Conservation (phyloP, 2,888 invertebrate genomes). For the Nasonia oneida region DNA sequence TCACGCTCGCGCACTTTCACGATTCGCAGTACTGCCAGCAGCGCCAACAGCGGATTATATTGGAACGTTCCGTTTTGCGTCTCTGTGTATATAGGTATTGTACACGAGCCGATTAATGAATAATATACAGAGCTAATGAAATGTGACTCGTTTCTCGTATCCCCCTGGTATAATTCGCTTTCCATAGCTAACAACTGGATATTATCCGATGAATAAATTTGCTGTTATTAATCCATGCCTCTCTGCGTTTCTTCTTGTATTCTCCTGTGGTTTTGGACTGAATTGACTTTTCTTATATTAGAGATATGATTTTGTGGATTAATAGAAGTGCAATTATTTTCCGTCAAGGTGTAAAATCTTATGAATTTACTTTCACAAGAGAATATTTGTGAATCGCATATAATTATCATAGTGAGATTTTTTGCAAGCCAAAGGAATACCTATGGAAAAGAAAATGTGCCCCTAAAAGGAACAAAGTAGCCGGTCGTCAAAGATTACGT, state of each 20-base stretch:
- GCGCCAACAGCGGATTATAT: too few species aligned
- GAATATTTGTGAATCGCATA: neutral
- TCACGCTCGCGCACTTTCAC: too few species aligned
- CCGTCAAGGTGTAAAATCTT: too few species aligned
- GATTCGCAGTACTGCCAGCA: too few species aligned
- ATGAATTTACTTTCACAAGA: too few species aligned
- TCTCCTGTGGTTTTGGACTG: neutral
- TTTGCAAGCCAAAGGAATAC: neutral
- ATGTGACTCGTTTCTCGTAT: neutral
- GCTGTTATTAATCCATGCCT: slow-evolving; percentile 14
- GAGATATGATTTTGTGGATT: neutral
- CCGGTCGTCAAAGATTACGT: neutral
- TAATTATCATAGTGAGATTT: neutral
- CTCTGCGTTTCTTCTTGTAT: slow-evolving; percentile 11
- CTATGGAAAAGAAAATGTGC: neutral
- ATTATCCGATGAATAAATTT: slow-evolving; percentile 21
- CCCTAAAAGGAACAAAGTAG: neutral
- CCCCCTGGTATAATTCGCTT: slow-evolving; percentile 3
- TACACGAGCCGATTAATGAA: neutral
- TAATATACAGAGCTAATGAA: slow-evolving; percentile 18
- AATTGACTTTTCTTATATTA: neutral
- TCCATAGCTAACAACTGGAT: neutral
- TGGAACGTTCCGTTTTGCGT: too few species aligned
- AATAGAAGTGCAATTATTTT: too few species aligned
- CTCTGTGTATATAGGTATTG: neutral